Evolutionary conservation across 1,140 invertebrate genomes (phyloP).

Genomic region (Rhynchophorus ferrugineus): DNA sequence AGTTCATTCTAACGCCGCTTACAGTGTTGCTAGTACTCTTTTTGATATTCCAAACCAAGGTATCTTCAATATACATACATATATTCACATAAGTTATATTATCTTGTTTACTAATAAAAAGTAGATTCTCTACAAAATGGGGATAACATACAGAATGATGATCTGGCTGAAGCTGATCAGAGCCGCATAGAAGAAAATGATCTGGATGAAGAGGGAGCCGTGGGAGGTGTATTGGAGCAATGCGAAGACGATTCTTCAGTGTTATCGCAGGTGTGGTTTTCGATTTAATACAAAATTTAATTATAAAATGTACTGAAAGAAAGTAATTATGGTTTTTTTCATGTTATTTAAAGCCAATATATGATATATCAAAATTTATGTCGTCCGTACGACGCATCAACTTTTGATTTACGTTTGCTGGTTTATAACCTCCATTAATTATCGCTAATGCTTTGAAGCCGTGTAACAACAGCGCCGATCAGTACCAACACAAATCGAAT

Average conservation of each 20-base stretch:
- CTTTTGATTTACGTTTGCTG: too few relatives aligned
- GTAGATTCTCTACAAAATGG: constrained; percentile 15
- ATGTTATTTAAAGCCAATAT: too few relatives aligned
- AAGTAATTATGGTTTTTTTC: too few relatives aligned
- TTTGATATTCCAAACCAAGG: constrained; percentile 15
- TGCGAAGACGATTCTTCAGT: constrained; percentile 12
- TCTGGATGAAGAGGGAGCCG: constrained; percentile 36
- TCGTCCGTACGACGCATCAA: too few relatives aligned
- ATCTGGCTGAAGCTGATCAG: constrained; percentile 40
- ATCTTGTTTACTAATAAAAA: background rate
- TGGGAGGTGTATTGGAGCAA: constrained; percentile 32
- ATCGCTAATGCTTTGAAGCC: too few relatives aligned
- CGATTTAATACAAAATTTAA: too few relatives aligned
- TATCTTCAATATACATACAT: background rate
- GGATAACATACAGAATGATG: constrained; percentile 35
- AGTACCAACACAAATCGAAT: too few relatives aligned
- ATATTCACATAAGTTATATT: too few relatives aligned
- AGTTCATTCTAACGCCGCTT: constrained; percentile 5
- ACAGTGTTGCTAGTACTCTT: constrained; percentile 5
- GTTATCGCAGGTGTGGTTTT: constrained; percentile 20
- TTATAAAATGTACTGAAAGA: too few relatives aligned
- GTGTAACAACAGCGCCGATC: too few relatives aligned
- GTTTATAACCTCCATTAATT: too few relatives aligned
- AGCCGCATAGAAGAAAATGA: constrained; percentile 31
- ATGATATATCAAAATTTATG: too few relatives aligned